These are phyloP conservation scores for Scaptomyza tumidula DNA, from an alignment of 2,888 invertebrate genomes.

Conservation along the genomic window DNA sequence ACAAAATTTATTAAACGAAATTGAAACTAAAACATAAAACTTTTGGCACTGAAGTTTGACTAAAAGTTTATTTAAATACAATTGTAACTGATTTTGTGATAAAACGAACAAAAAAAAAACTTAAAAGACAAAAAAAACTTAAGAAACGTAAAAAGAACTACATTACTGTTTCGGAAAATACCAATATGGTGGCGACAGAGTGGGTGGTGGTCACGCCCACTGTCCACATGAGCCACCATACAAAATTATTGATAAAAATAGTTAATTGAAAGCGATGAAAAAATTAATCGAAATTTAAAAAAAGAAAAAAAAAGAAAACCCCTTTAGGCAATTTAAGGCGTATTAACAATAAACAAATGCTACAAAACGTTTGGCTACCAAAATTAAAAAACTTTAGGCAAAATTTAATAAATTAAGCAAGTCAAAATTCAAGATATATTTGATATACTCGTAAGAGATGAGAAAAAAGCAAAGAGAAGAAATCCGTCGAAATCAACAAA, in stretches of 20 bases:
- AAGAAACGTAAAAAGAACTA: constrained; percentile 46
- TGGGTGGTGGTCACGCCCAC: constrained; percentile 29
- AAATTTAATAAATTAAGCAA: constrained; percentile 79
- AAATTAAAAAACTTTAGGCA: constrained; percentile 74
- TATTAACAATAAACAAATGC: constrained; percentile 83
- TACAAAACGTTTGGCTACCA: constrained; percentile 65
- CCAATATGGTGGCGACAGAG: constrained; percentile 64
- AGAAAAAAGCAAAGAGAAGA: constrained; percentile 39
- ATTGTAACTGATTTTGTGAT: constrained; percentile 85
- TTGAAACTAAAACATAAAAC: constrained; percentile 28
- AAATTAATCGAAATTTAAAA: constrained; percentile 53
- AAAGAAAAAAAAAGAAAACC: no score
- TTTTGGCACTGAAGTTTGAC: constrained; percentile 61
- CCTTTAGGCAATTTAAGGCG: constrained; percentile 83
- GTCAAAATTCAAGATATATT: constrained; percentile 66
- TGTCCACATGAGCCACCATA: constrained; percentile 51
- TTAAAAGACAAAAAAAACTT: constrained; percentile 72
- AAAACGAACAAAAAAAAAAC: constrained; percentile 71
- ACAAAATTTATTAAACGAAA: constrained; percentile 75
- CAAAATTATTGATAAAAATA: constrained; percentile 82
- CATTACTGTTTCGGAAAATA: constrained; percentile 81
- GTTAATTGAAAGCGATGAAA: constrained; percentile 66
- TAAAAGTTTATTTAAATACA: constrained; percentile 81
- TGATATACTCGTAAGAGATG: constrained; percentile 44
- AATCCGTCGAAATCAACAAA: constrained; percentile 47